Base-by-base conservation (phyloP, 2,888 invertebrate species). In the Drosophila pseudotalamancana region DNA sequence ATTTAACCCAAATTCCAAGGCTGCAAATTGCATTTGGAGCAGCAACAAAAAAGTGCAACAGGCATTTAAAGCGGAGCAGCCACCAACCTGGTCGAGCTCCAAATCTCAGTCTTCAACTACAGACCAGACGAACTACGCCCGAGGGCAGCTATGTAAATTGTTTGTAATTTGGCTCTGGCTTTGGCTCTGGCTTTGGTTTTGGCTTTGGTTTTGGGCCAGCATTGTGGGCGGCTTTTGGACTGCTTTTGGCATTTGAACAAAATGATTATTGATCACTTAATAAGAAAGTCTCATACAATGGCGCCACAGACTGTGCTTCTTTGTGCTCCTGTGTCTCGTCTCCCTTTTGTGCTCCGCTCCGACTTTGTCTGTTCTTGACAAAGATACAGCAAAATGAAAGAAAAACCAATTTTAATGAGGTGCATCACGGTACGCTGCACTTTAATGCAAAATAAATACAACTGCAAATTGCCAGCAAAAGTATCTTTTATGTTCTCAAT, bases 251-350 rank as follows among this genome's bases (percentile, higher is more conserved):
- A 77, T 84, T 81, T 81, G 68, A 77, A 81, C 87, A 87, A 87
- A 87, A 83, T 86, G 79, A 85, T 87, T 83, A 87, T 83, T 83
- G 88, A 83, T 87, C 79, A 82, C 86, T 88, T 87, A 83, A 83
- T 83, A 83, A 75, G 88, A 86, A 87, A 77, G 67, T 68, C 56
- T 37, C 60, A 62, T 71, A 71, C 81, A 80, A 87, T 71, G 87
- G 80, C 85, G 87, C 82, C 81, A 68, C 45, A 46, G 53, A 60
- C 56, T 16, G 43, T 53, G 57, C 51, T 55, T 48, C 72, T 67
- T 75, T 79, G 72, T 79, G 45, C 37, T 34, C 59, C 42, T 37
- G 25, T 23, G 21, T 2, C 54, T 35, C 19, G 34, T 29, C 42
- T 21, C 9, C 19, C 60, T n/a, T 40, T 57, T 59, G 40, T 42